Percentiles rank a stretch among this genome's conserved stretches.
phyloP scores from a whole-genome alignment of 2,113 vertebrate species.

The Misgurnus mizolepis region DNA sequence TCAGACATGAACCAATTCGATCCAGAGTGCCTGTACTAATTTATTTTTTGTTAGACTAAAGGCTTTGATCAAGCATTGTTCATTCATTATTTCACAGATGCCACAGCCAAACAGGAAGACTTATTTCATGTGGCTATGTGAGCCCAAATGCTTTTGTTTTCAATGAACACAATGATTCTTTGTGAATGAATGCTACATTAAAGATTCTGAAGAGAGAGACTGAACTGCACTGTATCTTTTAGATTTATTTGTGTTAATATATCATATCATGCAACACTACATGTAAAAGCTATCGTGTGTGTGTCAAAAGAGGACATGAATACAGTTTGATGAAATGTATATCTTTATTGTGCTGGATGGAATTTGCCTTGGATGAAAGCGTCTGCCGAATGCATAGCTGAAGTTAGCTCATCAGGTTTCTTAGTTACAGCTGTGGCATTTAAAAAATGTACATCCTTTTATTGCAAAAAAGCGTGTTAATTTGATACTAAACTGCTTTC shows the following conservation, averaged over 20 bases:
- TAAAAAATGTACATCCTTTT: no score
- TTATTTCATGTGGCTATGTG: slow-evolving; percentile 42
- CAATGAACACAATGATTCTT: background rate
- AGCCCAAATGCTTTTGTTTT: slow-evolving; percentile 41
- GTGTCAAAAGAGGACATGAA: background rate
- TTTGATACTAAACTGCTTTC: background rate
- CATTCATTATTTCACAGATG: slow-evolving; percentile 44
- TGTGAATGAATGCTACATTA: slow-evolving; percentile 38
- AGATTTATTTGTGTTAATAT: background rate
- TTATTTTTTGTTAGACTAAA: slow-evolving; percentile 1
- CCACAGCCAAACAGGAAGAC: slow-evolving; percentile 35
- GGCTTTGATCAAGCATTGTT: slow-evolving; percentile 40
- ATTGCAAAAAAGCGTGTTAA: no score
- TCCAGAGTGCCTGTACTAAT: background rate
- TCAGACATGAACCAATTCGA: background rate
- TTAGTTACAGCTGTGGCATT: no score
- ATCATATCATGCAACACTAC: background rate
- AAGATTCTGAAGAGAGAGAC: slow-evolving; percentile 14
- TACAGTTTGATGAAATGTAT: background rate
- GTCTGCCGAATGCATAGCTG: no score
- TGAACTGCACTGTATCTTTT: background rate
- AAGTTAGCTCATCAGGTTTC: no score
- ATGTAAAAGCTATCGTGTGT: background rate
- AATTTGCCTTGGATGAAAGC: no score
- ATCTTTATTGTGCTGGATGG: no score